A percentile compares a stretch with the other conserved stretches of the same genome.
Conservation (phyloP, 2,113 vertebrate genomes). For the Nestor notabilis region DNA sequence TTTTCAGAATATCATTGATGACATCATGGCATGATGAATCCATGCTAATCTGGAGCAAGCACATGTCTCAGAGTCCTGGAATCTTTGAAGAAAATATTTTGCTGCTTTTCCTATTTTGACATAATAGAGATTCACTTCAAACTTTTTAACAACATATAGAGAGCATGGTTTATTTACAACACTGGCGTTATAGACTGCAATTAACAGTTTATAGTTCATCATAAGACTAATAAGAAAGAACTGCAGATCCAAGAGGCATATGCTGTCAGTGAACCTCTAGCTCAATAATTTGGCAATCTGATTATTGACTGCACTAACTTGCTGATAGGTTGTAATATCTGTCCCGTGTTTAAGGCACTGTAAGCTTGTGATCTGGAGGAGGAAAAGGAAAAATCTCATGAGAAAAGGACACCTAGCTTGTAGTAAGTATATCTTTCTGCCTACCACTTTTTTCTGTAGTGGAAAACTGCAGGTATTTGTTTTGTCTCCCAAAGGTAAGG, state of each 20-base stretch:
- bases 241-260: not conserved
- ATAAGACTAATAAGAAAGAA: not conserved
- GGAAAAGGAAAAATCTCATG: not conserved
- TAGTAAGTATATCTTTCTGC: not conserved
- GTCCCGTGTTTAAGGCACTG: not conserved
- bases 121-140: not conserved
- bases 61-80: not conserved
- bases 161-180: not conserved
- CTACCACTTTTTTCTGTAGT: not conserved
- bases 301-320: not conserved
- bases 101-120: not conserved
- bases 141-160: not conserved
- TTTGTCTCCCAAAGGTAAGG: conserved; percentile 37
- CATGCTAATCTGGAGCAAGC: not conserved
- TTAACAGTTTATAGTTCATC: not conserved
- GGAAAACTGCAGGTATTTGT: conserved; percentile 27
- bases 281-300: not conserved
- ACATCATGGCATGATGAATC: not conserved
- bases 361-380: not conserved
- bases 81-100: not conserved
- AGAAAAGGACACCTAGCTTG: not conserved
- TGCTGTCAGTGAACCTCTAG: not conserved
- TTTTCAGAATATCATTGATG: not conserved
- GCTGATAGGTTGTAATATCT: not conserved
- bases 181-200: not conserved